A percentile compares a stretch with the other conserved stretches of the same genome.
Evolutionary conservation across 2,113 vertebrate species (phyloP).

Genomic region (Hypocryptadius cinnamomeus): DNA sequence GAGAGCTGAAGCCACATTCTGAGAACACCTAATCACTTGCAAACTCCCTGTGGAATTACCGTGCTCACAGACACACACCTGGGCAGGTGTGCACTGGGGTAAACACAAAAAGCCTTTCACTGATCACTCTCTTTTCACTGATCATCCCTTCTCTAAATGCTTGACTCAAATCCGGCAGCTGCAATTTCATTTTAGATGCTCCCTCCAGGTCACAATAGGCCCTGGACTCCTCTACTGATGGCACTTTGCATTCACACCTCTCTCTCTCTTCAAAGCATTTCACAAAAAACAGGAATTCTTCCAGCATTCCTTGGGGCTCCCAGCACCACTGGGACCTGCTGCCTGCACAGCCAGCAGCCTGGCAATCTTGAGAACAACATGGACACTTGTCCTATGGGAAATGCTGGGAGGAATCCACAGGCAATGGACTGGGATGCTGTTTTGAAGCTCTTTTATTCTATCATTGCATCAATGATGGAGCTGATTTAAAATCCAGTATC

Average conservation of each 20-base stretch:
- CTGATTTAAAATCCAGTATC: neutral
- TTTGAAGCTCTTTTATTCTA: neutral
- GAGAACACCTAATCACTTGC: neutral
- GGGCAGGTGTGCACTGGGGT: neutral
- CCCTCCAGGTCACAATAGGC: neutral
- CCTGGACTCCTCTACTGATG: neutral
- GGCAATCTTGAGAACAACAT: neutral
- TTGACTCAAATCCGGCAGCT: neutral
- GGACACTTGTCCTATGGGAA: neutral
- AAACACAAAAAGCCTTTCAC: neutral
- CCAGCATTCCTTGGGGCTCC: neutral
- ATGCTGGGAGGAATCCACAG: neutral
- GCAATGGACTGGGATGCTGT: neutral
- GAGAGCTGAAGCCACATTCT: neutral
- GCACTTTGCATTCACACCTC: neutral
- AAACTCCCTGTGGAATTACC: neutral
- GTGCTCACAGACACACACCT: neutral
- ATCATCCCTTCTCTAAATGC: neutral
- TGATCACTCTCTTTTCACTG: neutral
- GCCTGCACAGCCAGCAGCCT: neutral
- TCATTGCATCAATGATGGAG: neutral
- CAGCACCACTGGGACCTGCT: neutral
- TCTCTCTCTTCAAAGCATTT: neutral
- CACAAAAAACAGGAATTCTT: neutral
- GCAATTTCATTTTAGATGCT: neutral